These are phyloP conservation scores for Actenoides lindsayi DNA, from an alignment of 2,113 vertebrate genomes.

Conservation along the genomic window DNA sequence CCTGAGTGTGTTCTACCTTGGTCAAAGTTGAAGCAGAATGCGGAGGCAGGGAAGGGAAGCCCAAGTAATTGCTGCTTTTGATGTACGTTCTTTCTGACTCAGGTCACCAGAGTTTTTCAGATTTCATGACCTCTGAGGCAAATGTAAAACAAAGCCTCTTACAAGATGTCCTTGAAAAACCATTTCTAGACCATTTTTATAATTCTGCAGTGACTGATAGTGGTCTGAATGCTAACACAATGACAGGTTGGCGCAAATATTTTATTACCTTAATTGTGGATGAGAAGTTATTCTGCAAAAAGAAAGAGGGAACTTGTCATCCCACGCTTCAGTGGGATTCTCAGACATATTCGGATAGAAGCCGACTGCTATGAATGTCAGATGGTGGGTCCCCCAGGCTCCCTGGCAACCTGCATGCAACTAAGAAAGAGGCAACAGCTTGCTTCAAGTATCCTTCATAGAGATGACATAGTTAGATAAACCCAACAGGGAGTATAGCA, in stretches of 20 bases:
- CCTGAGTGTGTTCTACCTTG: neutral
- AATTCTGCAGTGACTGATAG: neutral
- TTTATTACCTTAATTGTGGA: constrained; percentile 36
- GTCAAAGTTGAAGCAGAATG: constrained; percentile 13
- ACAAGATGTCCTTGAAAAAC: neutral
- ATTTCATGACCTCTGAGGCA: neutral
- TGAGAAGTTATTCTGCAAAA: constrained; percentile 22
- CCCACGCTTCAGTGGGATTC: constrained; percentile 38
- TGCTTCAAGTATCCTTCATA: constrained; percentile 53
- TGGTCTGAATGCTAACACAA: neutral
- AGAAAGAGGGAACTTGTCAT: constrained; percentile 11
- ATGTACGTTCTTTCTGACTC: neutral
- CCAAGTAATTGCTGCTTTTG: neutral
- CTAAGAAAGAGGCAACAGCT: constrained; percentile 65
- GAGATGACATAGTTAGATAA: constrained; percentile 62
- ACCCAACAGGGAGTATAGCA: constrained; percentile 43
- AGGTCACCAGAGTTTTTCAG: neutral
- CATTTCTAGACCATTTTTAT: neutral
- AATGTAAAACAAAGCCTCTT: neutral
- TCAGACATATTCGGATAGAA: constrained; percentile 36
- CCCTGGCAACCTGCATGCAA: constrained; percentile 47
- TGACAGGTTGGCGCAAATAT: neutral
- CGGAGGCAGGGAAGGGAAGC: neutral
- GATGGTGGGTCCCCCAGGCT: constrained; percentile 57
- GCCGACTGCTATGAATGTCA: constrained; percentile 23